Evolutionary conservation across 2,888 invertebrate species (phyloP).

Genomic region (Dusona sp.): DNA sequence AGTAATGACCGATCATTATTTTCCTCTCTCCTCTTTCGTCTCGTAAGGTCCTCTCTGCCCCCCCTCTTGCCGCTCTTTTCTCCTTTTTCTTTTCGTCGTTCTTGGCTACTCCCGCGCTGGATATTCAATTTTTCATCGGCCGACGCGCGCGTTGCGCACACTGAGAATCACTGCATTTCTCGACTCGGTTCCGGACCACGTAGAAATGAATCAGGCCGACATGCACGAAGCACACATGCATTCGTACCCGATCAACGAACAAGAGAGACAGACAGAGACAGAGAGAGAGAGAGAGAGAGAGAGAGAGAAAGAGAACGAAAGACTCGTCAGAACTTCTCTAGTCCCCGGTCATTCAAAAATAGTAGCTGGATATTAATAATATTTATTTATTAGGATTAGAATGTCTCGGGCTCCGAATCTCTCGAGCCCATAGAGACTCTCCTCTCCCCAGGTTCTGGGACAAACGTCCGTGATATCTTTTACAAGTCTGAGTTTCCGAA

Average conservation of each 20-base stretch:
- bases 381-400: slow-evolving; percentile 76
- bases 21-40: slow-evolving; percentile 49
- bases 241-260: slow-evolving; percentile 49
- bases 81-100: slow-evolving; percentile 27
- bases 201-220: slow-evolving; percentile 58
- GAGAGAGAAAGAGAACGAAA: slow-evolving; percentile 5
- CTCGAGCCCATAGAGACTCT: slow-evolving; percentile 9
- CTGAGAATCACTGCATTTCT: slow-evolving; percentile 44
- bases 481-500: slow-evolving; percentile 69
- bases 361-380: slow-evolving; percentile 75
- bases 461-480: slow-evolving; percentile 48
- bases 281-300: background rate
- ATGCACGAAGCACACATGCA: slow-evolving; percentile 36
- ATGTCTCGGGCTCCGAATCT: slow-evolving; percentile 56
- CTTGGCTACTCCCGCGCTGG: slow-evolving; percentile 54
- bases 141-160: slow-evolving; percentile 31
- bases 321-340: slow-evolving; percentile 51
- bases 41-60: slow-evolving; percentile 29
- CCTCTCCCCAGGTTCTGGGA: slow-evolving; percentile 36
- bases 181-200: slow-evolving; percentile 28
- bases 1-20: slow-evolving; percentile 68
- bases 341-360: slow-evolving; percentile 70
- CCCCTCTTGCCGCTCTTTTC: slow-evolving; percentile 32
- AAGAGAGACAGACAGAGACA: slow-evolving; percentile 23
- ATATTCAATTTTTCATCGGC: slow-evolving; percentile 69